Evolutionary conservation across 2,888 invertebrate species (phyloP).

Genomic region (Geophilus truncorum): DNA sequence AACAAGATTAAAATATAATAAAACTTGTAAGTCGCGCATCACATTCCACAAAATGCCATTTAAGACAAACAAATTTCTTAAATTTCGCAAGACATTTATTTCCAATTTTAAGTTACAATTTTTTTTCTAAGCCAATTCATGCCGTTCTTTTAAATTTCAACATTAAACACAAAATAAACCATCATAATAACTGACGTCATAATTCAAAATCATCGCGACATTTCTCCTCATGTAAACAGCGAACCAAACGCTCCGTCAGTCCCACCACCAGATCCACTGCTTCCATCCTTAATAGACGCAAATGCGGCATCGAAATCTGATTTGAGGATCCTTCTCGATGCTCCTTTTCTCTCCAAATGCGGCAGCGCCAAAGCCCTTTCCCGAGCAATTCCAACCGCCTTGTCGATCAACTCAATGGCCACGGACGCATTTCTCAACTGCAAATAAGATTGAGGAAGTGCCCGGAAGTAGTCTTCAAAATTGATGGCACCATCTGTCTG

Average conservation of each 20-base stretch:
- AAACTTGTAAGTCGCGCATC: too few relatives aligned
- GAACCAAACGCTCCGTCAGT: neutral
- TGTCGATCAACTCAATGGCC: neutral
- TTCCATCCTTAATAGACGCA: neutral
- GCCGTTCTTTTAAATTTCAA: too few relatives aligned
- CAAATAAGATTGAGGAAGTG: neutral
- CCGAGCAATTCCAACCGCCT: too few relatives aligned
- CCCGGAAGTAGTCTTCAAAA: neutral
- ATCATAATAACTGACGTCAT: neutral
- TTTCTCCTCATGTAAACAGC: too few relatives aligned
- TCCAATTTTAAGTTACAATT: too few relatives aligned
- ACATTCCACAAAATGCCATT: too few relatives aligned
- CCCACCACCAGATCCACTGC: neutral
- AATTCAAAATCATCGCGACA: neutral
- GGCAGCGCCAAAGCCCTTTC: too few relatives aligned
- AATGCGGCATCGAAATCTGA: constrained; percentile 14
- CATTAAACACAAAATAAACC: too few relatives aligned
- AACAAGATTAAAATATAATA: too few relatives aligned
- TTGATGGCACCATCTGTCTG: neutral
- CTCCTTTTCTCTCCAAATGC: neutral
- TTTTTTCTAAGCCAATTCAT: too few relatives aligned
- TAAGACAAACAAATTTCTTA: too few relatives aligned
- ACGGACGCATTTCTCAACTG: neutral
- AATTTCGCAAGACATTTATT: too few relatives aligned
- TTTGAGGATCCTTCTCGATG: neutral